Percentiles rank a stretch among this genome's conserved stretches.
These are phyloP conservation scores for Ophiothrix spiculata DNA, from an alignment of 35 echinoderm and acorn worm genomes.

Conservation along the genomic window DNA sequence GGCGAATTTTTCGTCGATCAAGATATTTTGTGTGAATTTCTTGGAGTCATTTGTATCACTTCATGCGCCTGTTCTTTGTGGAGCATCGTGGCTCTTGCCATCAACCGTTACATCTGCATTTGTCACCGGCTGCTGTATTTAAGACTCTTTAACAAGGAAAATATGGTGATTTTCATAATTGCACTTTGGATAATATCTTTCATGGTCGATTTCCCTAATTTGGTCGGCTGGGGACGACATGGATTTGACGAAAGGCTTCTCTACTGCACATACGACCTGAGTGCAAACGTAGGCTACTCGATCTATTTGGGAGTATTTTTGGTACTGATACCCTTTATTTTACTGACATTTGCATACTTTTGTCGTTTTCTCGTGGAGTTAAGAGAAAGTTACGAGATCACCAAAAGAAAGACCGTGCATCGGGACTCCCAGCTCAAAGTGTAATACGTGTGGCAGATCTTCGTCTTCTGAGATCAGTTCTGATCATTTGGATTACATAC, in stretches of 20 bases:
- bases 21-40: neutral
- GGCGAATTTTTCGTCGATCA: neutral
- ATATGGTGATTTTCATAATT: slow-evolving; percentile 30
- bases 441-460: too few species aligned
- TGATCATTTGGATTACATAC: too few species aligned
- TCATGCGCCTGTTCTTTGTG: slow-evolving; percentile 35
- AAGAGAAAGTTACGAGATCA: too few species aligned
- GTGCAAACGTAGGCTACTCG: slow-evolving; percentile 27
- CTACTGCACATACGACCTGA: slow-evolving; percentile 38
- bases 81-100: slow-evolving; percentile 27
- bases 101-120: slow-evolving; percentile 42
- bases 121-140: slow-evolving; percentile 29
- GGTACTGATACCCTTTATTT: too few species aligned
- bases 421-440: too few species aligned
- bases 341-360: too few species aligned
- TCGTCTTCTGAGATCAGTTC: too few species aligned
- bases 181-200: slow-evolving; percentile 50
- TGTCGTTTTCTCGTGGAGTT: too few species aligned
- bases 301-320: too few species aligned
- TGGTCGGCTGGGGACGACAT: slow-evolving; percentile 52
- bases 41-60: slow-evolving; percentile 26
- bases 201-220: slow-evolving; percentile 45
- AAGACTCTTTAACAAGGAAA: slow-evolving; percentile 43
- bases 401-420: too few species aligned
- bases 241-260: slow-evolving; percentile 27